Evolutionary conservation across 2,888 invertebrate genomes (phyloP).

Genomic region (Drosophila quinaria): DNA sequence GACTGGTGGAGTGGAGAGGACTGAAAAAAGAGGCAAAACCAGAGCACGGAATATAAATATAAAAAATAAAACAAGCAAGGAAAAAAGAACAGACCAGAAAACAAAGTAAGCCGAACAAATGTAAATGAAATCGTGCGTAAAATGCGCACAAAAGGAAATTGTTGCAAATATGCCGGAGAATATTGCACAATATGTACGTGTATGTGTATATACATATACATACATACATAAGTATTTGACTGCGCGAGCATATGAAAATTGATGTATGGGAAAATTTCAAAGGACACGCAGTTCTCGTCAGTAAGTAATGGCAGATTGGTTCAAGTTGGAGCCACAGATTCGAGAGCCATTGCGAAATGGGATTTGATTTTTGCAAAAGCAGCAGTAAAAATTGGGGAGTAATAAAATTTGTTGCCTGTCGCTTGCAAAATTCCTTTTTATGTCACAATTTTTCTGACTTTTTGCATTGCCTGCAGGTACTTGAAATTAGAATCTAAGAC

Average conservation of each 20-base stretch:
- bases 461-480: constrained; percentile 37
- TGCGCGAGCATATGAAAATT: constrained; percentile 68
- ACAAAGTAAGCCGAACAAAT: constrained; percentile 66
- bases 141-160: constrained; percentile 72
- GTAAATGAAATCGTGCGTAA: constrained; percentile 80
- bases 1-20: constrained; percentile 20
- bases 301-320: constrained; percentile 47
- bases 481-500: constrained; percentile 18
- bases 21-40: constrained; percentile 22
- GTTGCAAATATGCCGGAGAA: constrained; percentile 57
- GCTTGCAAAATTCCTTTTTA: constrained; percentile 20
- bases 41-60: constrained; percentile 33
- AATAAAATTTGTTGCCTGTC: constrained; percentile 57
- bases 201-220: neutral
- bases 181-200: constrained; percentile 53
- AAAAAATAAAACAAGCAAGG: constrained; percentile 5
- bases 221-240: neutral
- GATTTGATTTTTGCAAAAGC: constrained; percentile 67
- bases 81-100: constrained; percentile 1
- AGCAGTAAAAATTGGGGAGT: constrained; percentile 59
- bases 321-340: constrained; percentile 43
- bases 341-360: constrained; percentile 39
- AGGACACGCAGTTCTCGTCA: constrained; percentile 62
- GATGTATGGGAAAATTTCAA: constrained; percentile 76
- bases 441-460: constrained; percentile 1